Evolutionary conservation across 2,888 invertebrate genomes (phyloP), one percentile per base, ranked within the genome.

Genomic region (Portevinia maculata): DNA sequence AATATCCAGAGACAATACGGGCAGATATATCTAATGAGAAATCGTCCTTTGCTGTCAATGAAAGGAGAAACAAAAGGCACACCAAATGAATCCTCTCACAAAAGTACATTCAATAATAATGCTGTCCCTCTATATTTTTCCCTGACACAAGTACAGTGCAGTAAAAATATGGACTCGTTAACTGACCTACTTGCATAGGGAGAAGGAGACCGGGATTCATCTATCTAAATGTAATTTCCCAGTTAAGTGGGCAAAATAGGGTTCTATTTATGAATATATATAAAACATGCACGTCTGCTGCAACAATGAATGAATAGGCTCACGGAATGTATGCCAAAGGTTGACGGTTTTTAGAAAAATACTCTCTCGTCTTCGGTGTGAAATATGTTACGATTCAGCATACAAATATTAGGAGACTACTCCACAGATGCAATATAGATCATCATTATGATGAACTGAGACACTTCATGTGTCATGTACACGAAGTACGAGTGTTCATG

Each of bases 161-260:
- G 34, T 44, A 67, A 69, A 64, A 15, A 15, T 57, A 53, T 48
- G 37, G 57, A 64, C 71, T 78, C 78, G 19, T 64, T 50, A 13
- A 57, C 19, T 78, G 78, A 78, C 78, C 78, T 59, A 78, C 41
- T 71, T 78, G n/a, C 19, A 6, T 32, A 32, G 17, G 65, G 39
- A 15, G 13, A 13, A 39, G 39, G 13, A 19, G 39, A 21, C 30
- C 21, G 53, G 60, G 60, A 62, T n/a, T 7, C 28, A 28, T 46
- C 57, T 59, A 39, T 21, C 60, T 60, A 53, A 79, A 79, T 74
- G 74, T 74, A 74, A 79, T 79, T 79, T 79, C 60, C 79, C 74
- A 74, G 53, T 39, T 67, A 67, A 79, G 74, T 74, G 41, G 60
- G 74, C 62, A 48, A 79, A 79, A 74, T 74, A 67, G 34, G 39